phyloP scores from a whole-genome alignment of 2,113 vertebrate genomes.

The Gasterosteus aculeatus region DNA sequence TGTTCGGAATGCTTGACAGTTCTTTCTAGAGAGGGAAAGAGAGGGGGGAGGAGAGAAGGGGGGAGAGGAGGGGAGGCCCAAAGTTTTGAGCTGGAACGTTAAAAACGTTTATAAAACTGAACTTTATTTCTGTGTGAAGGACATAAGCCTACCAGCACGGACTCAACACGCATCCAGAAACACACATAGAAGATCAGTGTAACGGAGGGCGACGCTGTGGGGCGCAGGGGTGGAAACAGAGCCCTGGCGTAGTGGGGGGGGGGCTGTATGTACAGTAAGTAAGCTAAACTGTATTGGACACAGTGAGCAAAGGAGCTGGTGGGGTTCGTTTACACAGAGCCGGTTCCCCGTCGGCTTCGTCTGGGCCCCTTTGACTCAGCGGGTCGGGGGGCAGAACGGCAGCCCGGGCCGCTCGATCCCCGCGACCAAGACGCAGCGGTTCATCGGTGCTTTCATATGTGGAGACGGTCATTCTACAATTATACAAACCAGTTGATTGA shows the following conservation, averaged over 20 bases:
- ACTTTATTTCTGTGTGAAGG: not conserved
- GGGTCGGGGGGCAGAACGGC: slow-evolving; percentile 35
- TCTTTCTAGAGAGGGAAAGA: slow-evolving; percentile 7
- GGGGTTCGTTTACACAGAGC: slow-evolving; percentile 53
- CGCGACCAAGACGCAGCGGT: slow-evolving; percentile 31
- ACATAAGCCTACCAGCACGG: not conserved
- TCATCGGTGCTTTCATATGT: slow-evolving; percentile 25
- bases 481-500: no score
- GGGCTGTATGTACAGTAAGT: not conserved
- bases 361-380: slow-evolving; percentile 31
- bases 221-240: slow-evolving; percentile 54
- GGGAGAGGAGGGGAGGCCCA: not conserved
- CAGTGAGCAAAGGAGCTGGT: not conserved
- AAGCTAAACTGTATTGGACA: slow-evolving; percentile 28
- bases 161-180: slow-evolving; percentile 16
- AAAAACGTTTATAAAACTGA: slow-evolving; percentile 4
- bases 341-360: slow-evolving; percentile 67
- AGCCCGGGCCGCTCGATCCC: slow-evolving; percentile 32
- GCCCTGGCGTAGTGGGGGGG: not conserved
- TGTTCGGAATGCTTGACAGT: slow-evolving; percentile 53
- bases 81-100: slow-evolving; percentile 17
- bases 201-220: slow-evolving; percentile 3
- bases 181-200: slow-evolving; percentile 51
- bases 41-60: not conserved
- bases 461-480: not conserved